Base-by-base conservation (phyloP, 2,797 vertebrate species). In the Crypturellus tataupa region DNA sequence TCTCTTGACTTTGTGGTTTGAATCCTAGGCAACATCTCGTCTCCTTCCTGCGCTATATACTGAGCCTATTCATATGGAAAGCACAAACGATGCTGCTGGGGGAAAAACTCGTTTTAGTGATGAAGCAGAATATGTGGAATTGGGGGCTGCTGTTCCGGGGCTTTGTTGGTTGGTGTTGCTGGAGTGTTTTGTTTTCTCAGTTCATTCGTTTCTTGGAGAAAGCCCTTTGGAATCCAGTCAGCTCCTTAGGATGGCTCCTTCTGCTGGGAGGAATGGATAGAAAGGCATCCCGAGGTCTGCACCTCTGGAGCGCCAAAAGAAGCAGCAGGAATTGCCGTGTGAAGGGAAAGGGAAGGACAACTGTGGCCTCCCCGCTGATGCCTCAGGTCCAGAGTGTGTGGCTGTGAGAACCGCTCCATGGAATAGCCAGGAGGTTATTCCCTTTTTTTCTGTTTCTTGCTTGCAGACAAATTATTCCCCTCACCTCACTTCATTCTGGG, bases 1-100 rank as follows among this genome's bases (percentile, higher is more conserved):
- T 92, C 59, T 69, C 87, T 92, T 67, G 82, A 72, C 55, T 93
- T 85, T 85, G 93, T 92, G 92, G 70, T 95, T 95, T 91, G 89
- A 91, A 39, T 96, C 46, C 51, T 83, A 53, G 62, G 82, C 85
- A 91, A 73, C 24, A 12, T 95, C 93, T 91, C 82, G 67, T 78
- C 81, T 87, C 71, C 79, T 79, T 46, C 44, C 33, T 80, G 35
- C 8, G 5, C 63, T 56, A 3, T 69, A 72, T 67, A 65, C 51
- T 44, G 15, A 89, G 63, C 77, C 86, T 86, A 72, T 79, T 89
- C 42, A 12, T 37, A 37, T 2, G 24, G 65, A 79, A 68, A 84
- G 56, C 19, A 90, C 78, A 73, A n/a, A 24, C 23, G 59, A 79
- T 92, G 81, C 64, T 82, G 71, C 53, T 81, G 86, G 77, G 84